Evolutionary conservation across 2,797 vertebrate species (phyloP), one percentile per base, ranked within the genome.

Genomic region (Pseudopleuronectes americanus): DNA sequence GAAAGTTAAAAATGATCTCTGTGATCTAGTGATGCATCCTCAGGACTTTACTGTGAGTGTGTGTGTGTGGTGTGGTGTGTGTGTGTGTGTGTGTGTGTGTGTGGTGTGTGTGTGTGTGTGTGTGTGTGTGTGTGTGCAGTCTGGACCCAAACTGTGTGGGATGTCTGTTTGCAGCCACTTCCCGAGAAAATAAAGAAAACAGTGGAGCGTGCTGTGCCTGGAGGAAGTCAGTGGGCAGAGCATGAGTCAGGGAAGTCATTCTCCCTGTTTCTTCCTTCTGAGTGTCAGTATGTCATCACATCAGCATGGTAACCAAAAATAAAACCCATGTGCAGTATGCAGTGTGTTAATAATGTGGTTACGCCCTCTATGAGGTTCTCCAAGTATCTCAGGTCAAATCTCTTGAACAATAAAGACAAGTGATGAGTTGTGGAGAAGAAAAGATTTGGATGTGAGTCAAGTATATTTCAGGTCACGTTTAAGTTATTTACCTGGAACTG

Each of bases 221-320:
- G 5, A 22, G 21, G 55, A n/a, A 31, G 55, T 57, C 31, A 8
- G 55, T 57, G n/a, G 55, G 31, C 33, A 38, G 55, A 57, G 33
- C 1, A 23, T n/a, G 21, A 41, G 13, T 57, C 57, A 23, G 28
- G 23, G 52, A 26, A 53, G 52, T 56, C 28, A 33, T 13, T 56
- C 28, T n/a, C 31, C 54, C 33, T n/a, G 28, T 56, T 56, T 21
- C 28, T 56, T 36, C 14, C 28, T 36, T 56, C 8, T 31, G 54
- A 54, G 53, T 55, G 53, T 55, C 54, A 56, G 26, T 31, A 21
- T 56, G 54, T 19, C 54, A 56, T 56, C 23, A 26, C 28, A 56
- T 56, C 19, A 16, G 4, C 28, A 56, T 2, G 8, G 17, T 2
- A 31, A 56, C 28, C 28, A 56, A 33, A 56, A 56, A 56, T 33